Evolutionary conservation across 2,888 invertebrate species (phyloP).

Genomic region (Hirtodrosophila trivittata): DNA sequence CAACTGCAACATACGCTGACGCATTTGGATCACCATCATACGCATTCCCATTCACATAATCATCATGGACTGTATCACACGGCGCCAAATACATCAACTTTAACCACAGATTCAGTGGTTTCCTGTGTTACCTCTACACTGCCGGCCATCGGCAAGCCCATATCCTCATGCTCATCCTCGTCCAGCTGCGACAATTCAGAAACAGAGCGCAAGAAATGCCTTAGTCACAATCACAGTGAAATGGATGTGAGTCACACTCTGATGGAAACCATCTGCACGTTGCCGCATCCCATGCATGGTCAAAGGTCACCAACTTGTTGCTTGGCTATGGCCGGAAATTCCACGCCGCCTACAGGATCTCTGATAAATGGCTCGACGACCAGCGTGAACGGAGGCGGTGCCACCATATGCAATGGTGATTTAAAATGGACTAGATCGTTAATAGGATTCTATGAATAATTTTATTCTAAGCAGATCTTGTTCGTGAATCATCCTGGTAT

Average conservation of each 20-base stretch:
- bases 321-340: conserved; percentile 66
- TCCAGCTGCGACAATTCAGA: conserved; percentile 61
- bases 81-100: conserved; percentile 67
- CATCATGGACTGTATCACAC: conserved; percentile 69
- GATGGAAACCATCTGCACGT: conserved; percentile 67
- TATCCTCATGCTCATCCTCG: conserved; percentile 62
- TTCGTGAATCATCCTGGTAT: conserved; percentile 79
- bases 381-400: conserved; percentile 39
- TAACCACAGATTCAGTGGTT: conserved; percentile 78
- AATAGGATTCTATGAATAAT: no score
- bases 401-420: conserved; percentile 70
- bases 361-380: conserved; percentile 58
- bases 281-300: conserved; percentile 54
- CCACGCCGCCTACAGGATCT: conserved; percentile 53
- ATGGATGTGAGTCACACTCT: conserved; percentile 65
- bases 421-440: neutral
- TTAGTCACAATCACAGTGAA: conserved; percentile 52
- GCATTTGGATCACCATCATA: conserved; percentile 68
- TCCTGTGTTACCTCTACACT: conserved; percentile 76
- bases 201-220: conserved; percentile 77
- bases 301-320: conserved; percentile 71
- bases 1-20: conserved; percentile 73
- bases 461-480: conserved; percentile 60
- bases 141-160: conserved; percentile 63
- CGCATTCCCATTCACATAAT: conserved; percentile 50